phyloP scores from a whole-genome alignment of 2,797 vertebrate genomes.

The Eulemur coronatus region DNA sequence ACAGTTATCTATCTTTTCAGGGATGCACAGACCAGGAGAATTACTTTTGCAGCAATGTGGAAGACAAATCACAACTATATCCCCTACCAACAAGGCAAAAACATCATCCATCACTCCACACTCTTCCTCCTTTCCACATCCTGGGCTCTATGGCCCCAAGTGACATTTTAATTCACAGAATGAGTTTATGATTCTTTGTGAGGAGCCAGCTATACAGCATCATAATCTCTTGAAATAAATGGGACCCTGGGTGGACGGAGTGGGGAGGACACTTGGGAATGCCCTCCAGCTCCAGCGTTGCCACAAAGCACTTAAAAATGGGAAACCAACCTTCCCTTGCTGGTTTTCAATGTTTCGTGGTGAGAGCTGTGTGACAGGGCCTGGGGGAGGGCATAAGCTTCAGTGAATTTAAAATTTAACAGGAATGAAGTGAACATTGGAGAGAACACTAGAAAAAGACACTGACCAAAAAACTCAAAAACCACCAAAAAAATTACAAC shows the following conservation, averaged over 20 bases:
- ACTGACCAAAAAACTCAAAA: neutral
- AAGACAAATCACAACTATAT: constrained; percentile 3
- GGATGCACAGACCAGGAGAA: neutral
- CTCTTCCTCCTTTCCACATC: neutral
- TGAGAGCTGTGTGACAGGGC: neutral
- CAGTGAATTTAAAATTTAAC: neutral
- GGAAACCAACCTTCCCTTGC: neutral
- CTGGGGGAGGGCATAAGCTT: neutral
- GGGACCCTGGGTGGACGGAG: neutral
- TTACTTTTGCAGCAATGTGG: neutral
- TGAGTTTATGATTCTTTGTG: constrained; percentile 30
- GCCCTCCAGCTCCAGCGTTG: neutral
- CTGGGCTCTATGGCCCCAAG: neutral
- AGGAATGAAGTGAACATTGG: neutral
- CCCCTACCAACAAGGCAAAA: neutral
- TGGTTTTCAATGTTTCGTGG: constrained; percentile 8
- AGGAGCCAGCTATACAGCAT: neutral
- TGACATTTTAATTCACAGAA: constrained; percentile 37
- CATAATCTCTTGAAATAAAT: constrained; percentile 47
- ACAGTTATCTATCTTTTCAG: neutral
- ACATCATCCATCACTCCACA: neutral
- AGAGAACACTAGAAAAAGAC: constrained; percentile 10
- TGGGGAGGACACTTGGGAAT: neutral
- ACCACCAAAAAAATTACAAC: neutral
- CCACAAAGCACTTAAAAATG: constrained; percentile 2